Conservation (phyloP, 2,888 invertebrate species). For the Yponomeuta sedellus region DNA sequence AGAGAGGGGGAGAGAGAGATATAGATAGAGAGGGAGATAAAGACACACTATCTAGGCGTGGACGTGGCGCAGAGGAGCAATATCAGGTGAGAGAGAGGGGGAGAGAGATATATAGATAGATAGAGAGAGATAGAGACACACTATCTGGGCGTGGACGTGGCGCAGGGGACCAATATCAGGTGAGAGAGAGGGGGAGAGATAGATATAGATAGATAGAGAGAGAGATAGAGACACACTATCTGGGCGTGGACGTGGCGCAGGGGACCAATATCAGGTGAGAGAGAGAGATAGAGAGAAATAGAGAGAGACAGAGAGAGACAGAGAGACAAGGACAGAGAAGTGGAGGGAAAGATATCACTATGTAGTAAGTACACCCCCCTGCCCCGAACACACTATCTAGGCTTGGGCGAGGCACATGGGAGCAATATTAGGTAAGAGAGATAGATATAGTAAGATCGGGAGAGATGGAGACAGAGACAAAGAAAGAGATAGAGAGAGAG, state of each 20-base stretch:
- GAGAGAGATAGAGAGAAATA: too few species aligned
- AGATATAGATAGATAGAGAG: too few species aligned
- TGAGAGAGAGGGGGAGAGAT: conserved; percentile 36
- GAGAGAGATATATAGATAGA: too few species aligned
- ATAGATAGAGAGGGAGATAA: too few species aligned
- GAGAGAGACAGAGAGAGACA: too few species aligned
- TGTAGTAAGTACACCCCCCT: too few species aligned
- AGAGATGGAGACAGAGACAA: too few species aligned
- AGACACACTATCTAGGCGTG: conserved; percentile 91
- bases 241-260: conserved; percentile 94
- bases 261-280: conserved; percentile 85
- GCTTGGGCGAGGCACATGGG: conserved; percentile 93
- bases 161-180: conserved; percentile 87
- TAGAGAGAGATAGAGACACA: conserved; percentile 75
- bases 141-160: conserved; percentile 95
- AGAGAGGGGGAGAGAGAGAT: too few species aligned
- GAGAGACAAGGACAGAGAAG: conserved; percentile 48
- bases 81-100: conserved; percentile 85
- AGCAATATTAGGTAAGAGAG: conserved; percentile 81
- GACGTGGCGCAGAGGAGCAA: conserved; percentile 90
- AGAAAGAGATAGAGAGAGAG: too few species aligned
- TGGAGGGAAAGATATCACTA: too few species aligned
- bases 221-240: conserved; percentile 80
- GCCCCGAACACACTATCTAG: conserved; percentile 96
- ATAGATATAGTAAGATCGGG: too few species aligned